Conservation (phyloP, 2,797 vertebrate genomes). For the Heliangelus exortis region DNA sequence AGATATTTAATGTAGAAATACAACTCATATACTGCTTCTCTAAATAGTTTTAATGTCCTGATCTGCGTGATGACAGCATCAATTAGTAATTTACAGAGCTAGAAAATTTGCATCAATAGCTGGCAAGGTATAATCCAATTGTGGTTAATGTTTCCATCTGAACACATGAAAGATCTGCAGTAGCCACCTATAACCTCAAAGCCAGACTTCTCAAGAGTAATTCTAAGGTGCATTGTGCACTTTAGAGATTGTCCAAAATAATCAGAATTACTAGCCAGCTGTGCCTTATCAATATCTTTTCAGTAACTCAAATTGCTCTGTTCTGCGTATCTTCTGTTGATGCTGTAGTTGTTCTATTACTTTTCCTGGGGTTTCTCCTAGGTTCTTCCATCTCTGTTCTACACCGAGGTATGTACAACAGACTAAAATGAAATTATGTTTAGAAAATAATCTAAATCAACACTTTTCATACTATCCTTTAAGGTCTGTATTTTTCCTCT, state of each 20-base stretch:
- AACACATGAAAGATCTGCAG: accelerated
- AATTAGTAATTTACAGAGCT: background rate
- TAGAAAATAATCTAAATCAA: background rate
- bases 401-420: background rate
- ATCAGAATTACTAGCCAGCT: accelerated
- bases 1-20: accelerated
- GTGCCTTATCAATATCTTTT: background rate
- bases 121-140: accelerated
- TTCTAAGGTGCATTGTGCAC: accelerated
- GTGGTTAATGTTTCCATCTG: background rate
- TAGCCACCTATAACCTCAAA: background rate
- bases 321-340: background rate
- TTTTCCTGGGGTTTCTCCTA: no score
- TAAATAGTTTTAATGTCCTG: accelerated
- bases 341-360: background rate
- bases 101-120: background rate
- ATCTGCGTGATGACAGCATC: background rate
- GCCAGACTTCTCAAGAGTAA: background rate
- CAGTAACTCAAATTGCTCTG: accelerated
- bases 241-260: background rate
- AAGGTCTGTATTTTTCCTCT: background rate
- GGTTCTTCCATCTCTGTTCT: background rate
- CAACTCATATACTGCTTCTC: accelerated
- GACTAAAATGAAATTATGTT: background rate
- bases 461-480: accelerated